Conservation (phyloP, 2,113 vertebrate genomes). For the Brachyhypopomus occidentalis region DNA sequence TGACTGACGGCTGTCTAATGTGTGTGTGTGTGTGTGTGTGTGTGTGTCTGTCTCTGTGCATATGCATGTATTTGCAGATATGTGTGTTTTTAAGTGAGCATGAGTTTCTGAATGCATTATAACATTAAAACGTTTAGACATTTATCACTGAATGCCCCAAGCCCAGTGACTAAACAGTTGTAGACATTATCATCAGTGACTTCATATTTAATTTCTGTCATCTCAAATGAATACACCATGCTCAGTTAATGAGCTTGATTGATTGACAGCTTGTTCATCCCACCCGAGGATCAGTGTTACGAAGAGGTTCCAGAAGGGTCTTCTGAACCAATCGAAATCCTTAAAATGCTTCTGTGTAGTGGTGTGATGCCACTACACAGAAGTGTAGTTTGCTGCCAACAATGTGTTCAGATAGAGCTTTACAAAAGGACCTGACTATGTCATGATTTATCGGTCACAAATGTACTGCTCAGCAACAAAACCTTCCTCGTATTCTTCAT, state of each 20-base stretch:
- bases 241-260: slow-evolving; percentile 2
- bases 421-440: neutral
- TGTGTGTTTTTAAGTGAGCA: slow-evolving; percentile 20
- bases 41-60: slow-evolving; percentile 17
- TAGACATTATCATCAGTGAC: neutral
- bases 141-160: slow-evolving; percentile 26
- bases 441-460: neutral
- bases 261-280: neutral
- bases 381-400: neutral
- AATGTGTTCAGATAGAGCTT: neutral
- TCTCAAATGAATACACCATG: too few relatives aligned
- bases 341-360: neutral
- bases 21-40: slow-evolving; percentile 27
- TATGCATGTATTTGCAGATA: slow-evolving; percentile 16
- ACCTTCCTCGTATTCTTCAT: neutral
- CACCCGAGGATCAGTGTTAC: neutral
- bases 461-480: neutral
- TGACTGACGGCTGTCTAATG: slow-evolving; percentile 41
- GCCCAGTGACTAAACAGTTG: neutral
- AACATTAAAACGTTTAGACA: neutral
- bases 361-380: neutral
- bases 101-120: slow-evolving; percentile 14
- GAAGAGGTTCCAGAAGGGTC: neutral
- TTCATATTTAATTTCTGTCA: neutral
- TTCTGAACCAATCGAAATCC: neutral